These are phyloP conservation scores for Machaerirhynchus nigripectus DNA, from an alignment of 2,113 vertebrate genomes.

Conservation along the genomic window DNA sequence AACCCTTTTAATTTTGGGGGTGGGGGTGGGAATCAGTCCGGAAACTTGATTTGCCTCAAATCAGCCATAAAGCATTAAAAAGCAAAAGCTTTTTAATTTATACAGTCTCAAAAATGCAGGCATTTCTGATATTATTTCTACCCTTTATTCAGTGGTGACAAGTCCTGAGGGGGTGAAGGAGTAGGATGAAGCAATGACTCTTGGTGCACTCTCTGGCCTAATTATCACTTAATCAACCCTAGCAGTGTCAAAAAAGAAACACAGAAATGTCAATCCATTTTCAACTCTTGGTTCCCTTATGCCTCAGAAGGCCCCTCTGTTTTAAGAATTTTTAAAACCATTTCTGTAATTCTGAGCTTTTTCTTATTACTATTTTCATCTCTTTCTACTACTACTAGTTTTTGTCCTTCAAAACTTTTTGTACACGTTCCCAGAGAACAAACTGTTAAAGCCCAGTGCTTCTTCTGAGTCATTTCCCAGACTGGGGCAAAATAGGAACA, in stretches of 20 bases:
- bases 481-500: background rate
- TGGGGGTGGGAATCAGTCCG: background rate
- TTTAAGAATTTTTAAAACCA: background rate
- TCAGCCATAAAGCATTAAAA: conserved; percentile 14
- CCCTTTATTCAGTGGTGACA: conserved; percentile 33
- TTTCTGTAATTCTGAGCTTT: background rate
- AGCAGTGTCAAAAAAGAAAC: conserved; percentile 26
- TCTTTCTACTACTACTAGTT: background rate
- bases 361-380: background rate
- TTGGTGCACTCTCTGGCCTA: background rate
- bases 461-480: background rate
- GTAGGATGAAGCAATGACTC: background rate
- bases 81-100: background rate
- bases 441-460: background rate
- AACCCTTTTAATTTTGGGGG: background rate
- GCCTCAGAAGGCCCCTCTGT: background rate
- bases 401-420: background rate
- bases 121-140: background rate
- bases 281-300: background rate
- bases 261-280: conserved; percentile 27
- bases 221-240: conserved; percentile 47
- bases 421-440: background rate
- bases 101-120: background rate
- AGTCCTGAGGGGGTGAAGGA: conserved; percentile 35
- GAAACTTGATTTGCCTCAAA: background rate